Conservation (phyloP, 2,113 vertebrate genomes). For the Plectropomus leopardus region DNA sequence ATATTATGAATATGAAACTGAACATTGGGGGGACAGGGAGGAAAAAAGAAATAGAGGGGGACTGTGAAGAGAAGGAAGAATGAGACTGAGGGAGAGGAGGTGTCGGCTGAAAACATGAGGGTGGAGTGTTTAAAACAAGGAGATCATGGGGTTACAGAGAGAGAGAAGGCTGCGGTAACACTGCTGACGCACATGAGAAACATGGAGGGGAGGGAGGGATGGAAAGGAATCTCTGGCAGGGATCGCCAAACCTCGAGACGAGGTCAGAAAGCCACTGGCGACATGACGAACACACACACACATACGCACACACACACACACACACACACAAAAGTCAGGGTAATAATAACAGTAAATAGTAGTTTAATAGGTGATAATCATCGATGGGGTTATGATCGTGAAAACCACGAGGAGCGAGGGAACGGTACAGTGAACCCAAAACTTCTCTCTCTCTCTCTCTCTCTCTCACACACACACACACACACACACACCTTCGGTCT, state of each 20-base stretch:
- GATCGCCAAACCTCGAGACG: slow-evolving; percentile 80
- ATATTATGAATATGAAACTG: background rate
- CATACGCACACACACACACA: slow-evolving; percentile 32
- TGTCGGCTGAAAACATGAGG: slow-evolving; percentile 42
- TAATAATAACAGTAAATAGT: slow-evolving; percentile 60
- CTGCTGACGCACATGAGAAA: slow-evolving; percentile 81
- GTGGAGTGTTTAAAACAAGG: slow-evolving; percentile 50
- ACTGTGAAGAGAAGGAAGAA: background rate
- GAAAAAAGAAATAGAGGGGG: background rate
- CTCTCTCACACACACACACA: background rate
- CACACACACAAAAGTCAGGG: slow-evolving; percentile 6
- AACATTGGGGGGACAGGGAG: background rate
- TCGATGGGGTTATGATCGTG: slow-evolving; percentile 39
- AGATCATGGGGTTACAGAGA: slow-evolving; percentile 52
- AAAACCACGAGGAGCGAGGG: slow-evolving; percentile 42
- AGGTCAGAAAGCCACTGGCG: slow-evolving; percentile 84
- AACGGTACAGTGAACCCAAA: slow-evolving; percentile 19
- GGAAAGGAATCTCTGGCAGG: slow-evolving; percentile 81
- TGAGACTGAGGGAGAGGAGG: background rate
- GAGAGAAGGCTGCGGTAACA: slow-evolving; percentile 70
- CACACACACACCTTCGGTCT: slow-evolving; percentile 11
- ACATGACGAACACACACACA: slow-evolving; percentile 67
- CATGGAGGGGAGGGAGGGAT: slow-evolving; percentile 71
- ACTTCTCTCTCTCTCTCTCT: background rate
- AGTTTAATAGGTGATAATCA: slow-evolving; percentile 75